Base-by-base conservation (phyloP, 2,888 invertebrate genomes). In the Ochropacha duplaris region DNA sequence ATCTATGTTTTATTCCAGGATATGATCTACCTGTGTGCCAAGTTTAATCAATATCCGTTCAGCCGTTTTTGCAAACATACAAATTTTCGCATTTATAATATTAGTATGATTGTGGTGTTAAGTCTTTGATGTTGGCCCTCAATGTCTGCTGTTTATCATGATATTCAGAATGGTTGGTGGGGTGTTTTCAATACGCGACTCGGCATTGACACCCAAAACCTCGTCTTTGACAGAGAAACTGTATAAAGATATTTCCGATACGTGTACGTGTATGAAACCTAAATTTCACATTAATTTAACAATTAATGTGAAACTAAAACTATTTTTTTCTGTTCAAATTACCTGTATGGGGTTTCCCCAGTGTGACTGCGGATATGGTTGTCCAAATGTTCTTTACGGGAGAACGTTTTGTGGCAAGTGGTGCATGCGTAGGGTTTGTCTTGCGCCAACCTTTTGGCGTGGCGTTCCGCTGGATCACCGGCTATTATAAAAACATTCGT, bases 341-440 rank as follows among this genome's bases (percentile, higher is more conserved):
- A 94, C 94, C 94, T 94, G 86, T 96, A 96, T 1, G 97, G 96
- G 26, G 96, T 97, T 87, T 96, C 97, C 55, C 97, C 97, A 54
- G 97, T 97, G 83, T 96, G 97, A 87, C 96, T 96, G 62, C 96
- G 94, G 3, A 96, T 95, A 76, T 97, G 97, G 86, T 97, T 97
- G 87, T 97, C 96, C 66, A 97, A 93, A 83, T 97, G 97, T 81
- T 97, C 97, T 84, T 97, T 97, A 57, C 97, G 94, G 12, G 97
- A 96, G 87, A 97, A 97, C 26, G 96, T 96, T 86, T 97, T 97
- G 68, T 96, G 96, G 87, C 97, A 97, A 76, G 96, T 96, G 22
- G 96, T 95, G 88, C 97, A 97, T 62, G 96, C 96, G 79, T 97
- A 97, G 4, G 97, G 97, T 82, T 97, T 97, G 84, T 97, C 97